Evolutionary conservation across 1,140 invertebrate species (phyloP).

Genomic region (Laupala kohalensis): DNA sequence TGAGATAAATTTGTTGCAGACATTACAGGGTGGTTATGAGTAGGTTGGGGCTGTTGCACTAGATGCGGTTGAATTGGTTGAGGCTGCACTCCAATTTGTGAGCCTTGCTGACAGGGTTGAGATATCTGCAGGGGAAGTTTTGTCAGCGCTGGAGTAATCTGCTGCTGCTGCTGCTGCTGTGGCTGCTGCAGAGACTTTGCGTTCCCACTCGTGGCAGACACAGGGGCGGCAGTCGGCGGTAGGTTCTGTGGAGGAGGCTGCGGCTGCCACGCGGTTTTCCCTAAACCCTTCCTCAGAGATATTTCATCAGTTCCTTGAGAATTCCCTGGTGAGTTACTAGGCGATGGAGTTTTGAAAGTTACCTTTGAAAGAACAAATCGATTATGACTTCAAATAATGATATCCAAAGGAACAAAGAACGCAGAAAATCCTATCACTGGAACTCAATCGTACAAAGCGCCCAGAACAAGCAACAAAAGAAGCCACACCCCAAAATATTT

Average conservation of each 20-base stretch:
- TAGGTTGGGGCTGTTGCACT: not conserved
- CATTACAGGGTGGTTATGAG: conserved; percentile 1
- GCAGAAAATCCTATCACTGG: not conserved
- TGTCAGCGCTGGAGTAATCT: not conserved
- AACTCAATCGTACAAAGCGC: not conserved
- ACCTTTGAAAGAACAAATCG: conserved; percentile 26
- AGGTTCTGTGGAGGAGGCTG: not conserved
- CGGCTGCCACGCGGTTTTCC: conserved; percentile 5
- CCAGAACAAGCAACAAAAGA: too few species aligned
- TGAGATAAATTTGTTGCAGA: conserved; percentile 12
- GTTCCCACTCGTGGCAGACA: not conserved
- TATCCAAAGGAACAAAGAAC: not conserved
- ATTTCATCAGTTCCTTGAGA: conserved; percentile 18
- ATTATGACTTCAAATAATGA: not conserved
- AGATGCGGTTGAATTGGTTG: conserved; percentile 15
- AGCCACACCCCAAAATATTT: too few species aligned
- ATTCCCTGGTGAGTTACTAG: conserved; percentile 31
- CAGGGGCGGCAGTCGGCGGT: not conserved
- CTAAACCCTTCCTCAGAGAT: too few species aligned
- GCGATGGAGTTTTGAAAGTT: conserved; percentile 39
- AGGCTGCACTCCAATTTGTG: too few species aligned
- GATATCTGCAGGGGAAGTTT: not conserved
- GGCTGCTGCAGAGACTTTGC: not conserved
- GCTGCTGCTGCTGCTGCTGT: not conserved
- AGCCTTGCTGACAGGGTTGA: not conserved